phyloP scores from a whole-genome alignment of 2,797 vertebrate species.

The Myotis vivesi region DNA sequence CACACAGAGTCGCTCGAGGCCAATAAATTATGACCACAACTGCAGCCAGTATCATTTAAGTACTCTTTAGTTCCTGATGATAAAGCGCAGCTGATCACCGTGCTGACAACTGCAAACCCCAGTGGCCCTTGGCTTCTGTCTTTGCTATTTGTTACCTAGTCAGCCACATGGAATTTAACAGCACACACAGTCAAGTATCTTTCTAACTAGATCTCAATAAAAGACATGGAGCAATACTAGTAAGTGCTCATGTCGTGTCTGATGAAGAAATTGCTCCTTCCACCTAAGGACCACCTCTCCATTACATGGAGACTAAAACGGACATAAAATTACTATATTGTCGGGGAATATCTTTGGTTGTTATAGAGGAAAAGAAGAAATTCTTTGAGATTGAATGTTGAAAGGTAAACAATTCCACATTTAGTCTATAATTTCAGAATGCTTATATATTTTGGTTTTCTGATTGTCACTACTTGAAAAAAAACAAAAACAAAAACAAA shows the following conservation, averaged over 20 bases:
- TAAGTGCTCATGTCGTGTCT: background rate
- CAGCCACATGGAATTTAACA: constrained; percentile 76
- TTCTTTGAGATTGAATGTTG: background rate
- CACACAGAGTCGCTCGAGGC: constrained; percentile 59
- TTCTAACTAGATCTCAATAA: constrained; percentile 52
- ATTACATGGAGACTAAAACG: background rate
- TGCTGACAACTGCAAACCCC: constrained; percentile 77
- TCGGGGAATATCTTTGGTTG: background rate
- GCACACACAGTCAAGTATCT: background rate
- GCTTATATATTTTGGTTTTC: constrained; percentile 3
- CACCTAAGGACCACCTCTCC: background rate
- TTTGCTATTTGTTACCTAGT: constrained; percentile 73
- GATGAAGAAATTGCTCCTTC: background rate
- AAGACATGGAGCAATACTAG: background rate
- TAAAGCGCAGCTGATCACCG: constrained; percentile 72
- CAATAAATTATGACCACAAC: constrained; percentile 77
- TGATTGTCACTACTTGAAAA: background rate
- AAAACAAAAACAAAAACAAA: background rate
- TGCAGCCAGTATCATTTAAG: constrained; percentile 77
- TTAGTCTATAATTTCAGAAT: constrained; percentile 19
- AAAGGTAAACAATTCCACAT: background rate
- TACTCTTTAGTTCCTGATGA: constrained; percentile 80
- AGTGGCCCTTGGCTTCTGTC: constrained; percentile 62
- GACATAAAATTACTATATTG: background rate
- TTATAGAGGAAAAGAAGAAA: background rate